Evolutionary conservation across 2,888 invertebrate species (phyloP), one percentile per base, ranked within the genome.

Genomic region (Pachycephus smyrnensis): DNA sequence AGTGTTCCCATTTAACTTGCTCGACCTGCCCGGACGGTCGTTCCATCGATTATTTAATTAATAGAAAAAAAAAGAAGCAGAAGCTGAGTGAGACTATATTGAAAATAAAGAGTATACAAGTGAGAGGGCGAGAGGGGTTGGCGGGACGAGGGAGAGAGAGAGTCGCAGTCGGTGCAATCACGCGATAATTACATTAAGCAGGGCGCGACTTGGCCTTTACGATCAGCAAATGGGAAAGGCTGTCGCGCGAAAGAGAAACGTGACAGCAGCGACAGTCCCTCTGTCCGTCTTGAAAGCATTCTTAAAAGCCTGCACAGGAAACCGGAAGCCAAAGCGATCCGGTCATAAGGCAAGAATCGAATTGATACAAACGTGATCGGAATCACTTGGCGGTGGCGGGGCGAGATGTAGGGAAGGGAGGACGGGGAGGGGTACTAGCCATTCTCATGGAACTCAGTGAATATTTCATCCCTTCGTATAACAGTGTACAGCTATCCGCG

Each of bases 341-440:
- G 12, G 71, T 33, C 71, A 11, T 33, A 23, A 30, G 86, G 88
- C 86, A 89, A 87, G 88, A 89, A 89, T 90, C 88, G 88, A 89
- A 90, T 90, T 86, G 88, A 87, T 83, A 84, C 83, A 85, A 81
- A 89, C 90, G 90, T 90, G 90, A 89, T 86, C 86, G 85, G 89
- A 89, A 89, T 89, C 80, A 83, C 83, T 75, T 76, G 73, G 75
- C 79, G 75, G 75, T 0, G 55, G 15, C 4, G 2, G 15, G 4
- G 15, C 4, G 4, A 11, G 11, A n/a, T n/a, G n/a, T n/a, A 0
- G 12, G 3, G 12, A 1, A 1, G 4, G 6, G 6, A 4, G 15
- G 40, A n/a, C n/a, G 33, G 33, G 33, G 6, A 35, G 35, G 23
- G 23, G 0, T 55, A 55, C 6, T 9, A 55, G 23, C 9, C 0